phyloP scores from a whole-genome alignment of 2,797 vertebrate species.

The Leuciscus waleckii region DNA sequence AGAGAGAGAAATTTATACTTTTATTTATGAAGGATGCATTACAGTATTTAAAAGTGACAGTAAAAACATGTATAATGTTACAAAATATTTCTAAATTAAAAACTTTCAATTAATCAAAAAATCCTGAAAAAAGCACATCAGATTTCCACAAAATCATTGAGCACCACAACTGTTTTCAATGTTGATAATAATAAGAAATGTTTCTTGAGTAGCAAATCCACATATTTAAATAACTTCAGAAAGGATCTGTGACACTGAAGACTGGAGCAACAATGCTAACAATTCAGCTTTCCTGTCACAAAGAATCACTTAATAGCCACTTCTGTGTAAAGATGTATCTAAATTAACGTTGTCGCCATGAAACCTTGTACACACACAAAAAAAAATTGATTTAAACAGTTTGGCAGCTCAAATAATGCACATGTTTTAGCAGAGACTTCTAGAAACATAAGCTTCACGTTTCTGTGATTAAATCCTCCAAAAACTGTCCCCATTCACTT shows the following conservation, averaged over 20 bases:
- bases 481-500: background rate
- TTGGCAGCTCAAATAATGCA: background rate
- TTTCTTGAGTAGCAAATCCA: background rate
- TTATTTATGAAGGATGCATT: background rate
- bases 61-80: background rate
- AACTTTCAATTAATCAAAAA: background rate
- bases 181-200: background rate
- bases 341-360: background rate
- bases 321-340: background rate
- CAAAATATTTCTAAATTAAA: background rate
- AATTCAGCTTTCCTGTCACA: background rate
- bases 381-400: too few species aligned
- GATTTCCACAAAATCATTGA: background rate
- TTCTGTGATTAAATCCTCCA: background rate
- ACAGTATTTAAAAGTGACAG: background rate
- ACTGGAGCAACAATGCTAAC: background rate
- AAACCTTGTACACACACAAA: background rate
- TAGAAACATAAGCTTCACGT: background rate
- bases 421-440: background rate
- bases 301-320: background rate
- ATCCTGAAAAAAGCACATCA: background rate
- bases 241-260: background rate
- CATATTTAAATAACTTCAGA: too few species aligned
- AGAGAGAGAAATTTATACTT: background rate
- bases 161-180: background rate